Conservation (phyloP, 2,113 vertebrate genomes). For the Cynoglossus semilaevis region DNA sequence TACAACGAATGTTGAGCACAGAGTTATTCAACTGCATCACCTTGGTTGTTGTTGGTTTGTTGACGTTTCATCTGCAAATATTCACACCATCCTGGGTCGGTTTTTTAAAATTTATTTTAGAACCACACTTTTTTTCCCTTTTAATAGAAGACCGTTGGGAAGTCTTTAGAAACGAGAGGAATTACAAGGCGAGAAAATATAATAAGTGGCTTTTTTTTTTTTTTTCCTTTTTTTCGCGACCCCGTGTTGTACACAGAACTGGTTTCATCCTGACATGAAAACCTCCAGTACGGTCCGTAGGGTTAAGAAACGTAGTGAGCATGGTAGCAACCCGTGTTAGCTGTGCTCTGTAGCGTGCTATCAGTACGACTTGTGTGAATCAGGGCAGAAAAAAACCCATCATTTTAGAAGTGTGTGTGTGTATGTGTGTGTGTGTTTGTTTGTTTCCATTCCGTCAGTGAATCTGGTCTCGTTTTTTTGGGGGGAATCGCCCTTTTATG, state of each 20-base stretch:
- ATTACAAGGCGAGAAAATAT: not conserved
- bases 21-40: constrained; percentile 73
- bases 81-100: no score
- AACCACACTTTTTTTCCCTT: no score
- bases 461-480: constrained; percentile 56
- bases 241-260: constrained; percentile 32
- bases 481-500: constrained; percentile 51
- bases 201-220: not conserved
- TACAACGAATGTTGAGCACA: constrained; percentile 79
- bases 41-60: constrained; percentile 73
- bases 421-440: constrained; percentile 54
- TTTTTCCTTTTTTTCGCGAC: not conserved
- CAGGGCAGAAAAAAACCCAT: constrained; percentile 40
- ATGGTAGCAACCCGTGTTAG: constrained; percentile 56
- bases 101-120: no score
- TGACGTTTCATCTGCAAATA: no score
- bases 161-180: no score
- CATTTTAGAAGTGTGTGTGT: constrained; percentile 39
- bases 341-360: constrained; percentile 54
- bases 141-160: no score
- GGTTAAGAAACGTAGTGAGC: constrained; percentile 52
- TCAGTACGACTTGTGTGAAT: constrained; percentile 50
- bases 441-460: constrained; percentile 47
- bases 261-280: constrained; percentile 46
- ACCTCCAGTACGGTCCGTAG: constrained; percentile 29